Base-by-base conservation (phyloP, 2,113 vertebrate species). In the Austrofundulus limnaeus region DNA sequence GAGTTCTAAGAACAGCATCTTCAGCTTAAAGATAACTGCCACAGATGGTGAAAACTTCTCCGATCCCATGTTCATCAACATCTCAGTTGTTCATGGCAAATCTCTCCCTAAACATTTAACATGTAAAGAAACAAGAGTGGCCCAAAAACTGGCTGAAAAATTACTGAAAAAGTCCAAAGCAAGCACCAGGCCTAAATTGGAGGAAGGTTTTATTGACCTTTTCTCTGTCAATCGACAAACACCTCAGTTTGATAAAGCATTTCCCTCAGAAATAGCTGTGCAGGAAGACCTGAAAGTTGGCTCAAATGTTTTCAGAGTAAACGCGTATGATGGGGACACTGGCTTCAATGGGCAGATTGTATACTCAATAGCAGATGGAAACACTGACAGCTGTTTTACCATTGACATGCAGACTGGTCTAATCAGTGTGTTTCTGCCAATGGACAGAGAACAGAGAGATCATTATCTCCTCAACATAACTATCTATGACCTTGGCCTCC, bases 41-140 rank as follows among this genome's bases (percentile, higher is more conserved):
- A 99, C 96, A 0, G 97, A 99, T 81, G 97, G 97, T 43, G 96
- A 99, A 82, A 93, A 95, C 85, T 94, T 96, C 58, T 97, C 97
- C 0, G 96, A 98, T 57, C 92, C 95, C 2, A 97, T 96, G 94
- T 96, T 94, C 79, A 92, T 99, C 52, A 99, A 99, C 80, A 94
- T 99, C 79, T 96, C 97, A 0, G 75, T 99, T 58, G 91, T 95
- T 23, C 92, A 95, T 7, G 95, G 94, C 2, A 95, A 94, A 72
- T 91, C 92, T 14, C 92, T 93, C 41, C 93, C 94, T 11, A 95
- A 93, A 84, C 93, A 90, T 62, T 95, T 99, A 62, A 94, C 91
- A 57, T 99, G 97, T 82, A 92, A 93, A 85, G 97, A 99, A 85
- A 99, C 96, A 0, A 94, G 91, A 48, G 96, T 97, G 58, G 97